phyloP scores from a whole-genome alignment of 1,140 invertebrate species.

The Drosophila quadrilineata region DNA sequence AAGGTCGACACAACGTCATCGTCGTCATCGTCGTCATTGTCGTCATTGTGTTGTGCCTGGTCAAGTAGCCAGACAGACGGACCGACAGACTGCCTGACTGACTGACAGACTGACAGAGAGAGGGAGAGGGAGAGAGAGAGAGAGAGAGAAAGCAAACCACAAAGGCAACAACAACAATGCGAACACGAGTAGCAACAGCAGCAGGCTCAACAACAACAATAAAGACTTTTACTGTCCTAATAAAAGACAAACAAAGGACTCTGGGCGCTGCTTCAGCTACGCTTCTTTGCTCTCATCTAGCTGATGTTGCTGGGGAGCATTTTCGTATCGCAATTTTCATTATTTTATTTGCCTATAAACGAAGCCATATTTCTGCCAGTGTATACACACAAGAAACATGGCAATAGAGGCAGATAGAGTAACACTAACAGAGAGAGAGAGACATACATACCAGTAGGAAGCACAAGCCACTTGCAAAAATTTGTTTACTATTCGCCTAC shows the following conservation, averaged over 20 bases:
- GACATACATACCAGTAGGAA: neutral
- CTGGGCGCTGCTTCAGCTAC: constrained; percentile 40
- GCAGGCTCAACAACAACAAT: constrained; percentile 62
- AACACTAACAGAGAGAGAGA: constrained; percentile 6
- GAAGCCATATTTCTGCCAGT: constrained; percentile 72
- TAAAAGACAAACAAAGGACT: constrained; percentile 79
- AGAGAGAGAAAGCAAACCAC: neutral
- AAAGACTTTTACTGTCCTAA: constrained; percentile 78
- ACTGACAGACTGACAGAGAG: neutral
- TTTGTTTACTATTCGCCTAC: constrained; percentile 68
- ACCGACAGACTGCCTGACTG: neutral
- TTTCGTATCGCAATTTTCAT: constrained; percentile 77
- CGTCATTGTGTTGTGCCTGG: constrained; percentile 67
- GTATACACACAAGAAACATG: constrained; percentile 37
- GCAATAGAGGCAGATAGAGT: no score
- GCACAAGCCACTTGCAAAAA: constrained; percentile 2
- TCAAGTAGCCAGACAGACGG: constrained; percentile 52
- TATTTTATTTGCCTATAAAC: constrained; percentile 81
- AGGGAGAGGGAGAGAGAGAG: neutral
- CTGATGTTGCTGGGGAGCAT: constrained; percentile 35
- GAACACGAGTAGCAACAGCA: constrained; percentile 26
- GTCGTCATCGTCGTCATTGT: constrained; percentile 77
- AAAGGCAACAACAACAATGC: constrained; percentile 26
- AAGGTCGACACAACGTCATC: constrained; percentile 68
- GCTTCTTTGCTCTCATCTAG: constrained; percentile 4